These are phyloP conservation scores for Cotesia chilonis DNA, from an alignment of 1,140 invertebrate genomes.

Conservation along the genomic window DNA sequence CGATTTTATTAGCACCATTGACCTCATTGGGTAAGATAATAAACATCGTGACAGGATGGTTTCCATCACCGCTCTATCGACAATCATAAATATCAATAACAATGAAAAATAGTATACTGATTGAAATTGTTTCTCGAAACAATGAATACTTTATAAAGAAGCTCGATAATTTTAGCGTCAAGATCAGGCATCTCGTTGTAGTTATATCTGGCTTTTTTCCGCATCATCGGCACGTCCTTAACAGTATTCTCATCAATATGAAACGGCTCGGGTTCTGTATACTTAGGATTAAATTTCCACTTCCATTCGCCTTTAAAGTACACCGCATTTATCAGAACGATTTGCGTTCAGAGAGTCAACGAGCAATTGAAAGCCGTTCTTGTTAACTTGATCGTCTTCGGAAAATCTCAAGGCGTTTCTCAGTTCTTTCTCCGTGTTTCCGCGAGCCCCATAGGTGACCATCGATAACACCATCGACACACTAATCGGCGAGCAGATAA, in stretches of 20 bases:
- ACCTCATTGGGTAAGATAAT: constrained; percentile 69
- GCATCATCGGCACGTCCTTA: constrained; percentile 64
- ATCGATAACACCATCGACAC: constrained; percentile 18
- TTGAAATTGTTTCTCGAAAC: too few relatives aligned
- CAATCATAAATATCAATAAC: too few relatives aligned
- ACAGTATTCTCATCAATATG: constrained; percentile 54
- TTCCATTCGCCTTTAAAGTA: constrained; percentile 80
- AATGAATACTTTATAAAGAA: constrained; percentile 71
- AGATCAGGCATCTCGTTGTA: constrained; percentile 65
- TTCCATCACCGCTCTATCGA: constrained; percentile 63
- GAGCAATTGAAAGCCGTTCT: constrained; percentile 13
- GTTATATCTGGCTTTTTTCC: constrained; percentile 63
- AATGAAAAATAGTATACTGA: constrained; percentile 11
- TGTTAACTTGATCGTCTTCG: background rate
- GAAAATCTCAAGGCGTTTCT: background rate
- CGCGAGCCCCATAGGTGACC: constrained; percentile 17
- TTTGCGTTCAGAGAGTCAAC: constrained; percentile 39
- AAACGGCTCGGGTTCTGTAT: constrained; percentile 65
- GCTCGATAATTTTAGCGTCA: constrained; percentile 70
- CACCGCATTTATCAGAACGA: constrained; percentile 73
- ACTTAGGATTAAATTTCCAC: constrained; percentile 66
- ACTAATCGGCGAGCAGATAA: constrained; percentile 12
- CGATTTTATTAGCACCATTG: constrained; percentile 64
- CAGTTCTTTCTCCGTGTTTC: constrained; percentile 22
- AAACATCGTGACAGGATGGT: constrained; percentile 57